phyloP scores from a whole-genome alignment of 2,888 invertebrate genomes.

The Lapara coniferarum region DNA sequence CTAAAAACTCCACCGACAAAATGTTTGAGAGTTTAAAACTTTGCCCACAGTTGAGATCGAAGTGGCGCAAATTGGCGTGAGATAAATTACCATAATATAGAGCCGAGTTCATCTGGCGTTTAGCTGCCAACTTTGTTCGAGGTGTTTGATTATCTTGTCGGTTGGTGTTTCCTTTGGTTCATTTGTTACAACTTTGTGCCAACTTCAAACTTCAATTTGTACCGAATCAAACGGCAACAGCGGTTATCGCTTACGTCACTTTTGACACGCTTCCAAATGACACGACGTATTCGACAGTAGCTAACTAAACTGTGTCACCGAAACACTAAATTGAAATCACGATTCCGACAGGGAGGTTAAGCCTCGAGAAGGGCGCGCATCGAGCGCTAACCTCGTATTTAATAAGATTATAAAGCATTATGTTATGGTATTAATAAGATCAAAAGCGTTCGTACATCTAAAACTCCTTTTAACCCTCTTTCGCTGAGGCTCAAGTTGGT shows the following conservation, averaged over 20 bases:
- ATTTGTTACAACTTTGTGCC: conserved; percentile 62
- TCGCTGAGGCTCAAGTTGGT: conserved; percentile 70
- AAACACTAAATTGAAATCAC: conserved; percentile 70
- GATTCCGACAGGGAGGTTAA: conserved; percentile 57
- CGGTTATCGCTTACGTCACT: conserved; percentile 3
- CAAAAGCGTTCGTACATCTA: conserved; percentile 87
- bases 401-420: conserved; percentile 90
- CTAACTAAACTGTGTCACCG: conserved; percentile 52
- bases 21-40: conserved; percentile 58
- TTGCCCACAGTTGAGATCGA: conserved; percentile 69
- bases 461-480: conserved; percentile 85
- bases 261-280: conserved; percentile 1
- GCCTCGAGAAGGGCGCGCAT: conserved; percentile 66
- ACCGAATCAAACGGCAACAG: conserved; percentile 31
- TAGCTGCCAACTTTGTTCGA: conserved; percentile 72
- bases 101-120: conserved; percentile 79
- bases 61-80: conserved; percentile 72
- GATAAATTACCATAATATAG: conserved; percentile 82
- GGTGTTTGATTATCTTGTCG: conserved; percentile 77
- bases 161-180: conserved; percentile 70
- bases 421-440: conserved; percentile 90
- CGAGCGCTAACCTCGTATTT: conserved; percentile 87
- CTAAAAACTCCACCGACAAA: conserved; percentile 53
- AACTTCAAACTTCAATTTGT: conserved; percentile 56
- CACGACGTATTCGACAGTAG: not conserved